These are phyloP conservation scores for Gadopsis marmoratus DNA, from an alignment of 2,797 vertebrate genomes.

Conservation along the genomic window DNA sequence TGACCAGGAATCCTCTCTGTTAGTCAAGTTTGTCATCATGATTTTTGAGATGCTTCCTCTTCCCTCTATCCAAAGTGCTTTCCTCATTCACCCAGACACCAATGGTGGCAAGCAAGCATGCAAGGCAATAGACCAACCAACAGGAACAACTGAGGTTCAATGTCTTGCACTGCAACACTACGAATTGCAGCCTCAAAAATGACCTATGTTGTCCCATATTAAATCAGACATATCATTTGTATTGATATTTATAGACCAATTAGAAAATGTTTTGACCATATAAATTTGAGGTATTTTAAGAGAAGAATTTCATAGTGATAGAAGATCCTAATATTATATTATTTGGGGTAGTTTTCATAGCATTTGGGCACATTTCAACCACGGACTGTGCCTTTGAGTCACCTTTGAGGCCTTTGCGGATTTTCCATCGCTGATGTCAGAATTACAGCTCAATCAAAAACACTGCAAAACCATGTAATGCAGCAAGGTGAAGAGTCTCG, in stretches of 20 bases:
- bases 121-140: neutral
- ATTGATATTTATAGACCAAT: neutral
- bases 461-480: neutral
- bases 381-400: neutral
- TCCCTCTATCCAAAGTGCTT: neutral
- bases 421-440: neutral
- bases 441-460: neutral
- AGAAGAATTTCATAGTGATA: neutral
- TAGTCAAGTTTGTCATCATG: neutral
- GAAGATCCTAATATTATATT: neutral
- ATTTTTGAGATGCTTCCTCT: conserved; percentile 4
- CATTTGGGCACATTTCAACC: neutral
- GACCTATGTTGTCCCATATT: neutral
- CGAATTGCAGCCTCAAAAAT: neutral
- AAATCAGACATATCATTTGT: neutral
- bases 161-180: neutral
- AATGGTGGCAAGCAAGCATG: too few relatives aligned
- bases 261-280: neutral
- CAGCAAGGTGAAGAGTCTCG: neutral
- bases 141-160: neutral
- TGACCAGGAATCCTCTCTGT: neutral
- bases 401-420: neutral
- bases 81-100: neutral
- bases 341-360: neutral
- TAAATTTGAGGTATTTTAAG: too few relatives aligned